Conservation (phyloP, 2,888 invertebrate genomes). For the Palloptera scutellata region DNA sequence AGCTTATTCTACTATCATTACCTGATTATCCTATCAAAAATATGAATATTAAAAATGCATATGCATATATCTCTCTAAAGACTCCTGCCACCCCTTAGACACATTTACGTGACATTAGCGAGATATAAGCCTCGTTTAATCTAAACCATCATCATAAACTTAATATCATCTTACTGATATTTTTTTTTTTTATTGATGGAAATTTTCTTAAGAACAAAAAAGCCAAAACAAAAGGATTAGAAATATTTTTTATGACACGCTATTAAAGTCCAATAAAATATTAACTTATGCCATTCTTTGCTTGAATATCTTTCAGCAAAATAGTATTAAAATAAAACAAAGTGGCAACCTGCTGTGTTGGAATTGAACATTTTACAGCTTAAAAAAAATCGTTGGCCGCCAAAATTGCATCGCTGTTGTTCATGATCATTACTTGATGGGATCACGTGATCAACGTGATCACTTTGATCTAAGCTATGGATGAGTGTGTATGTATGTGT, state of each 20-base stretch:
- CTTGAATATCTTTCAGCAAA: background rate
- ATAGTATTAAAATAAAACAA: constrained; percentile 14
- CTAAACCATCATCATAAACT: too few species aligned
- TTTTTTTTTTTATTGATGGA: too few species aligned
- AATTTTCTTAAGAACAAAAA: too few species aligned
- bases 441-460: constrained; percentile 19
- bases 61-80: too few species aligned
- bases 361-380: background rate
- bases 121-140: too few species aligned
- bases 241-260: constrained; percentile 21
- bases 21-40: too few species aligned
- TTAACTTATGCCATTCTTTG: constrained; percentile 29
- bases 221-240: background rate
- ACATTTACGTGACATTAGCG: too few species aligned
- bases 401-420: background rate
- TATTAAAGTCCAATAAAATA: constrained; percentile 32
- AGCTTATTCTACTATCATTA: too few species aligned
- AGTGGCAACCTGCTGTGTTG: constrained; percentile 36
- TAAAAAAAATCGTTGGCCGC: constrained; percentile 31
- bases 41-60: too few species aligned
- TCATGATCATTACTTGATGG: constrained; percentile 29
- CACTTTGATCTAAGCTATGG: constrained; percentile 1
- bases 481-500: background rate
- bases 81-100: too few species aligned
- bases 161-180: too few species aligned